Percentiles rank a stretch among this genome's conserved stretches.
These are phyloP conservation scores for Spilarctia lutea DNA, from an alignment of 2,888 invertebrate species.

Conservation along the genomic window DNA sequence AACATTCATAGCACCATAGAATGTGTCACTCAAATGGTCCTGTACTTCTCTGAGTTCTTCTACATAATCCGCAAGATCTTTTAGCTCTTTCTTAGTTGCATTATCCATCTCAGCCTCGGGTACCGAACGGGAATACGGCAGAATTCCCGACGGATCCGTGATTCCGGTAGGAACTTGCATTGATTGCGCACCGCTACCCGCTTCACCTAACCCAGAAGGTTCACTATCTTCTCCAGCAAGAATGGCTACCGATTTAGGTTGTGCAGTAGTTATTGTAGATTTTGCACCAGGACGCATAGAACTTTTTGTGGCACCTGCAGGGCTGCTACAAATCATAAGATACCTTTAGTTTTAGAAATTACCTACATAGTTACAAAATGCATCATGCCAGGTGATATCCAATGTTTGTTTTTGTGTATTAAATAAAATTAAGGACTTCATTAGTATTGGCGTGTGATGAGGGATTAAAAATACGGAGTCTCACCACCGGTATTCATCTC, in stretches of 20 bases:
- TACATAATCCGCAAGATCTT: slow-evolving; percentile 43
- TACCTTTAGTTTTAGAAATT: not conserved
- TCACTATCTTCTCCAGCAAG: not conserved
- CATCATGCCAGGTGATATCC: too few species aligned
- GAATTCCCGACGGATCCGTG: not conserved
- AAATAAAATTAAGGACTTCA: too few species aligned
- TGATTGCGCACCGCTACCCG: not conserved
- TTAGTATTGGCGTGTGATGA: too few species aligned
- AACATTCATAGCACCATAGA: slow-evolving; percentile 25
- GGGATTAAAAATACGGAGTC: too few species aligned
- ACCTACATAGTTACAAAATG: too few species aligned
- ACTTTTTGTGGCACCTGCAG: not conserved
- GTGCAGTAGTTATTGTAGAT: not conserved
- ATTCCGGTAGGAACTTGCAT: slow-evolving; percentile 7
- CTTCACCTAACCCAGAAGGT: not conserved
- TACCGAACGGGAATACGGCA: not conserved
- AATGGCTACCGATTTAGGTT: not conserved
- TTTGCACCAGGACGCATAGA: not conserved
- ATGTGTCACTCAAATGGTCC: slow-evolving; percentile 58
- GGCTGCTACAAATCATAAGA: not conserved
- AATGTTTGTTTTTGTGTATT: too few species aligned
- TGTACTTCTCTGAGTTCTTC: slow-evolving; percentile 56
- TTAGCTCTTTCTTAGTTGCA: slow-evolving; percentile 5
- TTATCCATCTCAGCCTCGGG: not conserved
- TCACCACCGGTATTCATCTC: too few species aligned